These are phyloP conservation scores for Epinephelus malabaricus DNA, from an alignment of 2,797 vertebrate genomes.

Conservation along the genomic window DNA sequence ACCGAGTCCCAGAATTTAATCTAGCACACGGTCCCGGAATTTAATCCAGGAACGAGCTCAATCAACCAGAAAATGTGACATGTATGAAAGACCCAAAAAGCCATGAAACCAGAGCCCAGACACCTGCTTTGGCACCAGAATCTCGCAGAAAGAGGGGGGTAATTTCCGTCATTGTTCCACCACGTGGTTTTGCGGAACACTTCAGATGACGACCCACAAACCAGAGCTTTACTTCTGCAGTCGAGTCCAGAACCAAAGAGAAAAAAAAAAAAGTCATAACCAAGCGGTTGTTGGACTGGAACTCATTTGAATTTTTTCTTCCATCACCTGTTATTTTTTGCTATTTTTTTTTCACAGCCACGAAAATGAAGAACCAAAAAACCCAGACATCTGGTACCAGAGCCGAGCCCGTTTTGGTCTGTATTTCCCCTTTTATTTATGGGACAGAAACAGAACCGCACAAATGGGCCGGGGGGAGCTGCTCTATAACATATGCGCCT, in stretches of 20 bases:
- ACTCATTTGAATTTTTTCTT: conserved; percentile 49
- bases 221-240: conserved; percentile 59
- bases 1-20: conserved; percentile 63
- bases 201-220: conserved; percentile 71
- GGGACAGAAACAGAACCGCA: conserved; percentile 76
- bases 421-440: conserved; percentile 74
- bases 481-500: conserved; percentile 61
- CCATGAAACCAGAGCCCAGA: conserved; percentile 70
- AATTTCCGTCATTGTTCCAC: conserved; percentile 60
- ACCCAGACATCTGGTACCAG: conserved; percentile 70
- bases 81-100: conserved; percentile 63
- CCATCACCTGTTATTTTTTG: conserved; percentile 69
- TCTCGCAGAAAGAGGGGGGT: conserved; percentile 5
- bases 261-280: conserved; percentile 21
- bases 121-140: conserved; percentile 77
- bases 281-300: conserved; percentile 39
- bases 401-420: conserved; percentile 45
- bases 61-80: conserved; percentile 72
- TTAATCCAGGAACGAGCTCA: conserved; percentile 65
- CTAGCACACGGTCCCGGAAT: conserved; percentile 57
- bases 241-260: conserved; percentile 41
- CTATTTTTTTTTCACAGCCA: conserved; percentile 33
- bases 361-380: conserved; percentile 43
- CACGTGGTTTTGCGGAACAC: conserved; percentile 58
- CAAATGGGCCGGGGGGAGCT: conserved; percentile 71